Base-by-base conservation (phyloP, 1,140 invertebrate genomes). In the Lanistes nyassanus region DNA sequence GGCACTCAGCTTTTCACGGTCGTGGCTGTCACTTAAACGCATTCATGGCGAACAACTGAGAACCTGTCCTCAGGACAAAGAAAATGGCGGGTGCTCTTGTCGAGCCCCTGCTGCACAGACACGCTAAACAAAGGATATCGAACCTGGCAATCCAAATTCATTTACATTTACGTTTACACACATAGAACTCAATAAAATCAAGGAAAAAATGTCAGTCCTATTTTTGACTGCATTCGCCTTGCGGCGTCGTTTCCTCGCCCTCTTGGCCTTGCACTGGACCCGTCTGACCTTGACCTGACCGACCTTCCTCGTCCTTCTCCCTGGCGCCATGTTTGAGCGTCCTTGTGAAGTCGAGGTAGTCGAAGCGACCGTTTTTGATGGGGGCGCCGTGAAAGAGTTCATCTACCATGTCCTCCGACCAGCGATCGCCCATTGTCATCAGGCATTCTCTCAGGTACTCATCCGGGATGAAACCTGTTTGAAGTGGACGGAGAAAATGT, bases 321-420 rank as follows among this genome's bases (percentile, higher is more conserved):
- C 81, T 81, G 26, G 85, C 77, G 21, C 88, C 88, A 76, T 89
- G 87, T 74, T 90, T 90, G 26, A 90, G 80, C n/a, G 83, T 89
- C 53, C 85, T 80, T n/a, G 98, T 99, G 88, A 99, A 99, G 90
- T 99, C 98, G 34, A 97, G 92, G 89, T 99, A 99, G 90, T 99
- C 96, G 85, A 99, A 99, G 85, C 96, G 92, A 29, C 95, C 95
- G 72, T 92, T 92, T 80, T 96, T 95, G 81, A 99, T 99, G 2
- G 98, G 98, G 29, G 98, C 98, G 87, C 99, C 97, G 7, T 97
- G 91, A 83, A 99, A 97, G 94, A 99, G 97, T 88, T 99, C 97
- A 88, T 99, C 98, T 5, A 99, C 95, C 91, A 80, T 95, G 87
- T 97, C 96, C 84, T 98, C 95, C 26, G 95, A 93, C 90, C 96